Conservation (phyloP, 2,888 invertebrate species). For the Acleris holmiana region DNA sequence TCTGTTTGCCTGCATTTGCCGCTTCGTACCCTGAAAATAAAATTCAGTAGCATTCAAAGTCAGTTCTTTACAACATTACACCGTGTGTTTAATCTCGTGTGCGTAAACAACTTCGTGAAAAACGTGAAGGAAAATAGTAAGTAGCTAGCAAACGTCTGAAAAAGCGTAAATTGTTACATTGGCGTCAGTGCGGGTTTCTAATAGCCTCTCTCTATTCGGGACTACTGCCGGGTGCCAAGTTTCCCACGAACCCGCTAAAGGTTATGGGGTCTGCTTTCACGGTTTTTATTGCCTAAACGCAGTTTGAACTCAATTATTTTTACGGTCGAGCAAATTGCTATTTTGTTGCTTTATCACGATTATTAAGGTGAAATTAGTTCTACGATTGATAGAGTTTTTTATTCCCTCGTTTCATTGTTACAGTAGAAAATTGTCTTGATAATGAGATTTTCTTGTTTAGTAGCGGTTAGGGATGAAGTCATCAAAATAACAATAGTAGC, state of each 20-base stretch:
- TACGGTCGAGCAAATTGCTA: slow-evolving; percentile 82
- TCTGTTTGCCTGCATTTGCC: too few relatives aligned
- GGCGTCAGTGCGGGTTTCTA: slow-evolving; percentile 71
- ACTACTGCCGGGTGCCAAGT: slow-evolving; percentile 72
- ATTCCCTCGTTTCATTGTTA: slow-evolving; percentile 52
- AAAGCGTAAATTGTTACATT: slow-evolving; percentile 68
- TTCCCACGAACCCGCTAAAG: slow-evolving; percentile 79
- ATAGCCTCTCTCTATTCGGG: slow-evolving; percentile 74
- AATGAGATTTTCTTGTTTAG: slow-evolving; percentile 31
- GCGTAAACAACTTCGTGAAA: slow-evolving; percentile 7
- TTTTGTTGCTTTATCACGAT: slow-evolving; percentile 83
- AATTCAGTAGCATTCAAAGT: neutral
- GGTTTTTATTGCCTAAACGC: slow-evolving; percentile 83
- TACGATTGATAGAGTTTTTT: slow-evolving; percentile 71
- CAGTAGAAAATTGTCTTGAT: slow-evolving; percentile 29
- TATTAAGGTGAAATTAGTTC: slow-evolving; percentile 79
- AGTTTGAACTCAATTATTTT: slow-evolving; percentile 85
- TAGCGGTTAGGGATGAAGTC: too few relatives aligned
- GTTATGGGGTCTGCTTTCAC: slow-evolving; percentile 82
- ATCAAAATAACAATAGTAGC: too few relatives aligned
- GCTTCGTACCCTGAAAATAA: too few relatives aligned
- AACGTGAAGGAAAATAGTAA: slow-evolving; percentile 26
- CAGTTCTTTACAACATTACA: neutral
- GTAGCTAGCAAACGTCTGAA: slow-evolving; percentile 64
- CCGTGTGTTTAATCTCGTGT: neutral